Evolutionary conservation across 2,113 vertebrate genomes (phyloP), one percentile per base, ranked within the genome.

Genomic region (Cisticola juncidis): DNA sequence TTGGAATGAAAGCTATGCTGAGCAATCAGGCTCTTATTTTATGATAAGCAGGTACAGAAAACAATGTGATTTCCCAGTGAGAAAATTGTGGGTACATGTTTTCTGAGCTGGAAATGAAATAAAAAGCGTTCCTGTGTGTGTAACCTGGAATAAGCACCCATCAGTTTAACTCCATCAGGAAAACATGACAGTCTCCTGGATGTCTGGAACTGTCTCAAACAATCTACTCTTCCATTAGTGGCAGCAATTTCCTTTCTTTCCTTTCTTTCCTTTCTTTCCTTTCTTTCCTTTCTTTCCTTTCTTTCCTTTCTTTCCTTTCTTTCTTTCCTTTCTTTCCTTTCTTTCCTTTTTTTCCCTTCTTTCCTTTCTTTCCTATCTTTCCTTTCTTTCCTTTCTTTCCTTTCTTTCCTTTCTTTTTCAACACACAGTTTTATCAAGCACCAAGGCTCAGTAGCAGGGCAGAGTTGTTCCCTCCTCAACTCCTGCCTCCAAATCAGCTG

Each of bases 41-140:
- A 61, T 65, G 73, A 85, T 70, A 86, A 93, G 36, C 40, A 85
- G 68, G 65, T 68, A 88, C 31, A 70, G 79, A 58, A 94, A 88
- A 38, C 44, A 42, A 51, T 72, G 68, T 94, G 80, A 85, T 87
- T 91, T 92, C 73, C 31, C 77, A 81, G 9, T 42, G 36, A 92
- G 58, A 64, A 96, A 88, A 94, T 48, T 40, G 45, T 61, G 48
- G 62, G 79, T 38, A 24, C 35, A 54, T 57, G 36, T 8, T 48
- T 86, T 93, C 70, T 85, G 88, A 90, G 76, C 38, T 86, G 71
- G 76, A 97, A 96, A 79, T 47, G 45, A 64, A 95, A 94, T 35
- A 81, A 81, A 84, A 58, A 58, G 17, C 23, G 47, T 60, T 85
- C 42, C 54, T 3, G 1, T 50, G 57, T 82, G 82, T 73, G 33